Percentiles rank a stretch among this genome's conserved stretches.
phyloP scores from a whole-genome alignment of 2,113 vertebrate genomes.

The Vimba vimba region DNA sequence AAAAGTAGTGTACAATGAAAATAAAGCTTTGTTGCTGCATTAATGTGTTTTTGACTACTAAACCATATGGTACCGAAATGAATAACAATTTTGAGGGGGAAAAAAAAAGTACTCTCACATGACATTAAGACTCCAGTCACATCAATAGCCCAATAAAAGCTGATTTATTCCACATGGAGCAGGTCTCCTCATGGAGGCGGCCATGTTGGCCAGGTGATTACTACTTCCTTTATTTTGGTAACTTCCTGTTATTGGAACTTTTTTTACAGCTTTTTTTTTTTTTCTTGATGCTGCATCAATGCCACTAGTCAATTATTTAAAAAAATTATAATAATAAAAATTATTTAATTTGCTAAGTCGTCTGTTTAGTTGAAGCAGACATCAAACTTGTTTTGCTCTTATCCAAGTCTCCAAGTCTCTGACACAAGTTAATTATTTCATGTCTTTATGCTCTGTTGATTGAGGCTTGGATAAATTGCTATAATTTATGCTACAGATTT shows the following conservation, averaged over 20 bases:
- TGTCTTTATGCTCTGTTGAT: background rate
- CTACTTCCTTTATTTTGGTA: background rate
- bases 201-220: background rate
- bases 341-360: background rate
- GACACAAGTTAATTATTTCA: background rate
- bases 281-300: background rate
- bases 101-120: background rate
- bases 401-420: background rate
- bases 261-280: background rate
- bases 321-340: background rate
- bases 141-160: background rate
- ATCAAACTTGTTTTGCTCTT: background rate
- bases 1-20: too few relatives aligned
- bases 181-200: background rate
- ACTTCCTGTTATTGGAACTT: background rate
- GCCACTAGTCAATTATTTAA: background rate
- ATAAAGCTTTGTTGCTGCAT: too few relatives aligned
- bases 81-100: background rate
- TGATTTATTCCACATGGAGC: background rate
- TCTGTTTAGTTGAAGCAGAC: slow-evolving; percentile 5
- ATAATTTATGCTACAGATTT: slow-evolving; percentile 13
- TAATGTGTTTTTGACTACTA: too few relatives aligned
- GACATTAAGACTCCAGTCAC: background rate
- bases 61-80: background rate
- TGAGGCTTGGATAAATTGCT: slow-evolving; percentile 4